Evolutionary conservation across 2,888 invertebrate species (phyloP), one percentile per base, ranked within the genome.

Genomic region (Thelaira solivaga): DNA sequence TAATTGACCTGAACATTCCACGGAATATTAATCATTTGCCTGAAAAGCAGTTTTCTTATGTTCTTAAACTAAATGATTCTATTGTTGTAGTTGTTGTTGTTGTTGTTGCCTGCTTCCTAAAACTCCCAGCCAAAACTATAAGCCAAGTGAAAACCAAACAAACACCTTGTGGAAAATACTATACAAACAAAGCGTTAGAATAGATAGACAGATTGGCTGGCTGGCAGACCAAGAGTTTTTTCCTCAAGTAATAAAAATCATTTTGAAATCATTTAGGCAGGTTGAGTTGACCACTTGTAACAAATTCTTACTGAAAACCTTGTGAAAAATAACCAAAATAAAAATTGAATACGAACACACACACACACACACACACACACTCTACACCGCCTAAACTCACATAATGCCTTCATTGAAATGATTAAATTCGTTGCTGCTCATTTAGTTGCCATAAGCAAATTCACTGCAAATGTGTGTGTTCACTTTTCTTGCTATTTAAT

Each of bases 21-120:
- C 82, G 85, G 82, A 86, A 86, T 84, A 83, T 85, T 81, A 82
- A 83, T 84, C 83, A 86, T 86, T 86, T 86, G 85, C 86, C 86
- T 86, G 85, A 81, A 79, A 61, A 24, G 64, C 59, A 74, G 71
- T 61, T 36, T 47, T n/a, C n/a, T n/a, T n/a, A n/a, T n/a, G n/a
- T n/a, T n/a, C n/a, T n/a, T n/a, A n/a, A n/a, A n/a, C n/a, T n/a
- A n/a, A n/a, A n/a, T 34, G 43, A 22, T 29, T 59, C 62, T 31
- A 43, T n/a, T n/a, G n/a, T n/a, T n/a, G n/a, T n/a, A n/a, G n/a
- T n/a, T n/a, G n/a, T n/a, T n/a, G n/a, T n/a, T n/a, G n/a, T n/a
- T 55, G 26, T 55, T 53, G 47, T 26, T 43, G 41, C 31, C 39
- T 69, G 31, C 64, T 49, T 34, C 31, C 8, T 6, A 20, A 64